A percentile compares a stretch with the other conserved stretches of the same genome.
These are phyloP conservation scores for Lutjanus erythropterus DNA, from an alignment of 2,113 vertebrate species.

Conservation along the genomic window DNA sequence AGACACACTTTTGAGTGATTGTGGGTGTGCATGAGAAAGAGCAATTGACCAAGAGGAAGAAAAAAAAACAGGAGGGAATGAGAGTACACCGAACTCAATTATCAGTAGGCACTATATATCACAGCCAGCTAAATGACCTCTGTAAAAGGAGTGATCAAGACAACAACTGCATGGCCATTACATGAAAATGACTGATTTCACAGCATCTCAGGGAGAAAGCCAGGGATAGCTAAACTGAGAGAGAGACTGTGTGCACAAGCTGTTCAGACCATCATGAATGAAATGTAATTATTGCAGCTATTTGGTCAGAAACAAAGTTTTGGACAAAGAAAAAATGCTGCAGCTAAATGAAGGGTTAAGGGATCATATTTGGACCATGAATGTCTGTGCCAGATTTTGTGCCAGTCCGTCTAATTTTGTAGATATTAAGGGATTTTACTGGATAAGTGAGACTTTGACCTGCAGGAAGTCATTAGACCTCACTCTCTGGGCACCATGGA, in stretches of 20 bases:
- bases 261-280: too few species aligned
- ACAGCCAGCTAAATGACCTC: conserved; percentile 13
- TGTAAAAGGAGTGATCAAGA: conserved; percentile 11
- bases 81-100: conserved; percentile 5
- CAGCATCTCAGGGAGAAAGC: neutral
- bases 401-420: too few species aligned
- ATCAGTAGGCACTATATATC: conserved; percentile 11
- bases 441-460: too few species aligned
- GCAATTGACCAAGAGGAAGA: neutral
- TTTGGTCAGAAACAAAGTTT: too few species aligned
- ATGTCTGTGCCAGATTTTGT: neutral
- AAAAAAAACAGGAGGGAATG: neutral
- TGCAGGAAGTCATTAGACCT: too few species aligned
- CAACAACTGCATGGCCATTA: conserved; percentile 5
- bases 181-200: conserved; percentile 18
- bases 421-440: too few species aligned
- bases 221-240: neutral
- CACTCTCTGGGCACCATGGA: too few species aligned
- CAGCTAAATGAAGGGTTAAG: neutral
- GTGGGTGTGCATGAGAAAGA: conserved; percentile 26
- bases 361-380: neutral
- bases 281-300: too few species aligned
- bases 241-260: too few species aligned
- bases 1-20: conserved; percentile 26
- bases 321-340: neutral